Evolutionary conservation across 2,113 vertebrate genomes (phyloP), one percentile per base, ranked within the genome.

Genomic region (Eulacestoma nigropectus): DNA sequence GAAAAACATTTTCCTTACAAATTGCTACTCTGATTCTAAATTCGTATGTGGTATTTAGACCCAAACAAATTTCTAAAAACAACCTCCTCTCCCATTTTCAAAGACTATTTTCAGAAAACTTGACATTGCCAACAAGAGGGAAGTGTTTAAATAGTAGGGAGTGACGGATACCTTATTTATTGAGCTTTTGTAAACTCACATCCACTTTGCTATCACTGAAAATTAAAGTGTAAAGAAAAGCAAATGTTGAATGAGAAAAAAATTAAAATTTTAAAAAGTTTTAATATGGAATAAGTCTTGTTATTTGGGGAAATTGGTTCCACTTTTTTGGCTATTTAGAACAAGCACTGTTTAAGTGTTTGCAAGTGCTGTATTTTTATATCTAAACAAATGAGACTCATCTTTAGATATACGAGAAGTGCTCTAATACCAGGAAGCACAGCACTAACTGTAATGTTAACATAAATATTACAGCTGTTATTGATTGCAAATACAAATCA

Each of bases 401-500:
- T n/a, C 49, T 78, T 75, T 87, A 85, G 85, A 73, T 11, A 44
- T 50, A 39, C 1, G 7, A 87, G 53, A 88, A 89, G 32, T 9
- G 3, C 9, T 1, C 0, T 46, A 79, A 57, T 29, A 65, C 49
- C 67, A 68, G 67, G 70, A 93, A 91, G 42, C 53, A 73, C 30
- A 65, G 70, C 59, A 65, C 59, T 79, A 91, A 82, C 18, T 78
- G 27, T 47, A 93, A 91, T 10, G 44, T 52, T 69, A 90, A 73
- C 55, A 73, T 80, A 83, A 95, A 93, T 91, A 94, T 65, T 79
- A 89, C 47, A 91, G 74, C 33, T 76, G 13, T 63, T 90, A 92
- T 86, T 96, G 87, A 96, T 93, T 84, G 44, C 63, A 93, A 83
- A 96, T 91, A 94, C 70, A 70, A 70, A 95, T 65, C 63, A 62